These are phyloP conservation scores for Hirtodrosophila alboralis DNA, from an alignment of 2,888 invertebrate species.

Conservation along the genomic window DNA sequence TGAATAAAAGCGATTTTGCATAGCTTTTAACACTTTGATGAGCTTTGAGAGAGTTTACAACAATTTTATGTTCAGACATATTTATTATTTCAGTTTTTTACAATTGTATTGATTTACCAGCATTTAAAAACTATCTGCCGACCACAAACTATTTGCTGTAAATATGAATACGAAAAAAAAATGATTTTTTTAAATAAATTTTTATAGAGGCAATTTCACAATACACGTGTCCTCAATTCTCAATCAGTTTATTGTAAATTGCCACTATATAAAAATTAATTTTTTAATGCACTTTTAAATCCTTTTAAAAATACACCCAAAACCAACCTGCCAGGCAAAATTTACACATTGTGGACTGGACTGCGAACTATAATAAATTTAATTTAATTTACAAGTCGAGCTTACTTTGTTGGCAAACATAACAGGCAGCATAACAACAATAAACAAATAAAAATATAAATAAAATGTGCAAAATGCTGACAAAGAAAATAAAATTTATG, in stretches of 20 bases:
- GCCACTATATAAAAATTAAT: conserved; percentile 53
- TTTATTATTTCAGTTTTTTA: conserved; percentile 4
- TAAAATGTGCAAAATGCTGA: conserved; percentile 52
- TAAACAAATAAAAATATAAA: conserved; percentile 46
- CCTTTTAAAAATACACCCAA: conserved; percentile 42
- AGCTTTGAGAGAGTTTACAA: too few species aligned
- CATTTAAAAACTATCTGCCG: too few species aligned
- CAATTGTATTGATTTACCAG: conserved; percentile 27
- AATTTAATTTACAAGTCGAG: conserved; percentile 71
- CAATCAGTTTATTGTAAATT: conserved; percentile 51
- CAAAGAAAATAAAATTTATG: conserved; percentile 69
- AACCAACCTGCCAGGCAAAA: conserved; percentile 18
- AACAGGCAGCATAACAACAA: conserved; percentile 29
- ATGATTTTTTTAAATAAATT: background rate
- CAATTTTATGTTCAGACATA: too few species aligned
- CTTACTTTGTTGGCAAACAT: conserved; percentile 53
- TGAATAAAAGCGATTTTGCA: conserved; percentile 46
- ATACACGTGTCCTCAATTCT: conserved; percentile 1
- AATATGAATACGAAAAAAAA: background rate
- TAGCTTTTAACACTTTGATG: background rate
- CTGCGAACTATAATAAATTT: conserved; percentile 64
- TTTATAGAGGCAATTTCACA: background rate
- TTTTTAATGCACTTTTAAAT: conserved; percentile 54
- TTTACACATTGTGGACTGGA: conserved; percentile 12
- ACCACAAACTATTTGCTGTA: conserved; percentile 19